These are phyloP conservation scores for Lepus timidus DNA, from an alignment of 2,113 vertebrate genomes.

Conservation along the genomic window DNA sequence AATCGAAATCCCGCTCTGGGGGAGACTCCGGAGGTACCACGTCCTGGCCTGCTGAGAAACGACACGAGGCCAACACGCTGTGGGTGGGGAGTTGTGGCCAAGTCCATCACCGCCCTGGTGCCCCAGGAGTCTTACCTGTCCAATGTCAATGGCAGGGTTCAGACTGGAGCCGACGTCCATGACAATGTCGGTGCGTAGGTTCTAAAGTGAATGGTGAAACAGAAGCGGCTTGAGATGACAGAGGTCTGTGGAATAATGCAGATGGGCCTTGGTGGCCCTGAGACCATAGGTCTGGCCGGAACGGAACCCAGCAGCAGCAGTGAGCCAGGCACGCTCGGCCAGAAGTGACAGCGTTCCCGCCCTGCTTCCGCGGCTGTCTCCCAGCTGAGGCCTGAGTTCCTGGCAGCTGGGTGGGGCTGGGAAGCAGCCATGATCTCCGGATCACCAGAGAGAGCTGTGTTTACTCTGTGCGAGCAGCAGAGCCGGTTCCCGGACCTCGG, in stretches of 20 bases:
- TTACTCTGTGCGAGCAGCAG: not conserved
- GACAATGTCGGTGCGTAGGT: constrained; percentile 95
- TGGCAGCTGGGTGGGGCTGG: not conserved
- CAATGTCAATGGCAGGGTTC: constrained; percentile 98
- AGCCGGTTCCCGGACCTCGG: no score
- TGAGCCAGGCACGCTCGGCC: accelerated
- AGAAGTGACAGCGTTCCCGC: accelerated
- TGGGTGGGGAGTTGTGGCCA: not conserved
- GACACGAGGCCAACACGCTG: not conserved
- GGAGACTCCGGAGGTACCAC: not conserved
- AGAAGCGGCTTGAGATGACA: constrained; percentile 3
- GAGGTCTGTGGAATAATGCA: not conserved
- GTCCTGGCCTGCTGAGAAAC: not conserved
- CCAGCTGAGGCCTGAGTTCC: not conserved
- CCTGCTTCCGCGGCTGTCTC: accelerated
- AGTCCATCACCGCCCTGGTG: not conserved
- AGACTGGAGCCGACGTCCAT: constrained; percentile 98
- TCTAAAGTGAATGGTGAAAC: constrained; percentile 85
- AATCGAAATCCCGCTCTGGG: not conserved
- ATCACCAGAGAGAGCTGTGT: not conserved
- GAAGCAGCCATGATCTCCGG: accelerated
- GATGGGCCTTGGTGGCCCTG: not conserved
- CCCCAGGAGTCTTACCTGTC: constrained; percentile 90
- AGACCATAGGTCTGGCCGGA: not conserved
- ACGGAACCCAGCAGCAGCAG: not conserved